Base-by-base conservation (phyloP, 2,888 invertebrate species). In the Oscheius sp. region DNA sequence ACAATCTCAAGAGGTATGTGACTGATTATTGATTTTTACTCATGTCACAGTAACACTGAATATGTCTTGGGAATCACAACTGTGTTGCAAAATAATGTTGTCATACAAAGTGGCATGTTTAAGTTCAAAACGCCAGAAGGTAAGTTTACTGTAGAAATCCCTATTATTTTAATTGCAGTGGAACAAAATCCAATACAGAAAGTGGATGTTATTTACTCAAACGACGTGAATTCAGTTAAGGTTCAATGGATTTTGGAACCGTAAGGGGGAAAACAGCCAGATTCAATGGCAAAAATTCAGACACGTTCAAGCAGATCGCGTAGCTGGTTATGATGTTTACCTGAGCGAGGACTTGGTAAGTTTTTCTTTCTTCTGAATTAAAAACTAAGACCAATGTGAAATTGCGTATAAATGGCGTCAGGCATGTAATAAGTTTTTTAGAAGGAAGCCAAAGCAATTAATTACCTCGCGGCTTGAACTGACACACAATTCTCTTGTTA, bases 151-250 rank as follows among this genome's bases (percentile, higher is more conserved):
- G n/a, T n/a, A n/a, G n/a, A n/a, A n/a, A n/a, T n/a, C n/a, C n/a
- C n/a, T n/a, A n/a, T n/a, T n/a, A n/a, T n/a, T n/a, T 4, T 30
- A 1, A 44, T 72, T 79, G 26, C 63, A 82, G 79, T 83, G 12
- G 70, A 73, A 9, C 63, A 70, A 26, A 83, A 85, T 50, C 83
- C 85, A 33, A 81, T 85, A 47, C 71, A 74, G 56, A 84, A 85
- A 70, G 80, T 85, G 24, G 85, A 85, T 67, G 85, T 85, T 22
- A 82, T 85, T 64, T 84, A 82, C 70, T 85, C 85, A 2, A 82
- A 83, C 68, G 85, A 85, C 33, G 77, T 78, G 6, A 80, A 79
- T 69, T 75, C 79, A 2, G 82, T 85, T n/a, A 76, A 80, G 24
- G 68, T 85, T n/a, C 82, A 85, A 69, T 85, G 85, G 85, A 82